Evolutionary conservation across 1,140 invertebrate genomes (phyloP), one percentile per base, ranked within the genome.

Genomic region (Brachionus koreanus): DNA sequence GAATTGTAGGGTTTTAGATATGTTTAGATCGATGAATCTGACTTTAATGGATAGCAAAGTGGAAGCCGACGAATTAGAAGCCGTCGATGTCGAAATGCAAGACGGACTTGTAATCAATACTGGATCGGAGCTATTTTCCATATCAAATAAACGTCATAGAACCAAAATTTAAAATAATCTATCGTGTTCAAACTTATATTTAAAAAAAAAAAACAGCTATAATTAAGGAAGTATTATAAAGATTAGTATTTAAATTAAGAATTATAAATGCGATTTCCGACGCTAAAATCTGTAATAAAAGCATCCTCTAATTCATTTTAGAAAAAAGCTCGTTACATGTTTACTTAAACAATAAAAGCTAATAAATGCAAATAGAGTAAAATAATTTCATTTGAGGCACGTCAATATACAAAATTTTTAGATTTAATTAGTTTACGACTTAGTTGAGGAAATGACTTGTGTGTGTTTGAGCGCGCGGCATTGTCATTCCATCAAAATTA

Each of bases 1-100:
- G 88, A 99, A 98, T 89, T 98, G 95, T 91, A 99, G 97, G 84
- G 95, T 98, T 91, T 98, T 98, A 84, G 94, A 95, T 84, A 95
- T 93, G 89, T 94, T 94, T 86, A 93, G 93, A 84, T 95, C 95
- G 85, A 95, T 93, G 86, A 97, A 93, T 86, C 93, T 93, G 87
- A 99, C 95, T 89, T 95, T 95, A 84, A 99, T 91, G 84, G 96
- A 96, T 82, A 98, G 16, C 1, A 65, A 16, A 61, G 46, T 61
- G 5, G 88, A 61, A 19, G 65, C 33, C 13, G 65, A 69, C 37
- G 65, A 69, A 19, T 39, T 69, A 16, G 65, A 69, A n/a, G 65
- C 65, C 29, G 65, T 39, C 37, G 65, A 69, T 6, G 65, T 69
- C 35, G 65, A 69, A 42, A 69, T 16, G 29, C 33, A 69, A 37